Percentiles rank a stretch among this genome's conserved stretches.
phyloP scores from a whole-genome alignment of 2,888 invertebrate species.

The Torymus auratus region DNA sequence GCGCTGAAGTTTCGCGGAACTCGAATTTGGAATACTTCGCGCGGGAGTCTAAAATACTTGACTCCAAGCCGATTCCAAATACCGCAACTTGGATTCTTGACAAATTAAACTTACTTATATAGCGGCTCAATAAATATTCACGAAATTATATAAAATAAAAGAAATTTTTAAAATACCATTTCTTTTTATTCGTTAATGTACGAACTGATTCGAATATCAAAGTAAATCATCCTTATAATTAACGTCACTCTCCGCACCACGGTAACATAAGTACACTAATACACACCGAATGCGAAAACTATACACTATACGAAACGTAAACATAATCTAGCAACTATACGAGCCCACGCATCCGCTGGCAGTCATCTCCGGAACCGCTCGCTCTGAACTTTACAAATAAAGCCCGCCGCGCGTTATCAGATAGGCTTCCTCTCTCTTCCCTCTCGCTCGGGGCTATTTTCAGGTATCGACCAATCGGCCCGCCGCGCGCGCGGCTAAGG shows the following conservation, averaged over 20 bases:
- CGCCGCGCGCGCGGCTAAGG: slow-evolving; percentile 65
- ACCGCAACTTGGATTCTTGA: neutral
- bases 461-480: slow-evolving; percentile 73
- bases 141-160: no score
- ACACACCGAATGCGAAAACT: no score
- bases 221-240: no score
- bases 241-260: no score
- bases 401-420: neutral
- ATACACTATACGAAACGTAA: no score
- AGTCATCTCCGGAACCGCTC: neutral
- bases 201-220: no score
- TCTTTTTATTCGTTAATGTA: no score
- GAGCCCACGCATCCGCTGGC: neutral
- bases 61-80: slow-evolving; percentile 8
- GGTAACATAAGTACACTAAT: no score
- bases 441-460: slow-evolving; percentile 68
- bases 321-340: neutral
- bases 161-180: no score
- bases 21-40: slow-evolving; percentile 6
- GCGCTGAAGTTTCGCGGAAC: slow-evolving; percentile 1
- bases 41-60: slow-evolving; percentile 10
- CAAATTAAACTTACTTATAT: no score
- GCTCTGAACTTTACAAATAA: slow-evolving; percentile 37
- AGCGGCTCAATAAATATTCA: no score
- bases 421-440: slow-evolving; percentile 3